Evolutionary conservation across 2,888 invertebrate genomes (phyloP), one percentile per base, ranked within the genome.

Genomic region (Punctoribates punctum): DNA sequence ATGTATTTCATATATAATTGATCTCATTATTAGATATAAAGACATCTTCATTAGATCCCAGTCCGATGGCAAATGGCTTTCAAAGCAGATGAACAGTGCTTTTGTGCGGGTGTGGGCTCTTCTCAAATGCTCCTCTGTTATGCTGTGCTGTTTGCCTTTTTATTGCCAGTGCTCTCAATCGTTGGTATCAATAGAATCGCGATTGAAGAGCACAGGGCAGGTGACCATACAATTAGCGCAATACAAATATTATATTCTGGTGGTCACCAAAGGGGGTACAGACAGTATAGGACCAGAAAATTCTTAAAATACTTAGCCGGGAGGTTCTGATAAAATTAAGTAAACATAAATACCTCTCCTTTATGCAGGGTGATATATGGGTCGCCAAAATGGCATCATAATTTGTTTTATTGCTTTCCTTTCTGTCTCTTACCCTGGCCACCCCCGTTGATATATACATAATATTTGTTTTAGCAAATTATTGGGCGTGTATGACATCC

Each of bases 1-100:
- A 8, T 65, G 29, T 65, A 34, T 27, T 42, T 23, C n/a, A 70
- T 34, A n/a, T 38, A 65, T 65, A 65, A 65, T 65, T 65, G 65
- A 65, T n/a, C 65, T 65, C 29, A 65, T 65, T 65, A 65, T 34
- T 38, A 38, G 34, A 65, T 65, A 65, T 60, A 73, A 73, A 73
- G 73, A 73, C 48, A 65, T 65, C 65, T 65, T 65, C 65, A 65
- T 65, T 65, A 25, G 20, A 15, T 23, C 34, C 27, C 17, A 38
- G 6, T 65, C n/a, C 29, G 25, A 42, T 42, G 42, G 42, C 42
- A 42, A 42, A 42, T 42, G 42, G 42, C 42, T 42, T 42, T 11
- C 4, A 13, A 42, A 34, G 62, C 62, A 62, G 62, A 62, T 62
- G 62, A 62, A 62, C 51, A 51, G 34, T 65, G 65, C n/a, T 27